phyloP scores from a whole-genome alignment of 2,797 vertebrate species.

The Notolabrus celidotus region DNA sequence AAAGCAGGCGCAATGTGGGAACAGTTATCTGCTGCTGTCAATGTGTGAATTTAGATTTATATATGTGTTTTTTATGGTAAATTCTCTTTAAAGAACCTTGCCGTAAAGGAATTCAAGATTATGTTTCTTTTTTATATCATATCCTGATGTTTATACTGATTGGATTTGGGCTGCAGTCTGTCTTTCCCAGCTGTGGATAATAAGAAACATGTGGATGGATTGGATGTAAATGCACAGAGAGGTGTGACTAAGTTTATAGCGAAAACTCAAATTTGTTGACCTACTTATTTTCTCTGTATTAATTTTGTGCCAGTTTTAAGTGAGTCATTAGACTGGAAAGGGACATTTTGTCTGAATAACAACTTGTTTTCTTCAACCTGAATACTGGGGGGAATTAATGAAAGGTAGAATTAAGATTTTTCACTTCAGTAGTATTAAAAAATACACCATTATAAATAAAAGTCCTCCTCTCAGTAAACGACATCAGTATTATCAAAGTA shows the following conservation, averaged over 20 bases:
- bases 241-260: conserved; percentile 17
- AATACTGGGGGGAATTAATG: not conserved
- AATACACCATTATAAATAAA: not conserved
- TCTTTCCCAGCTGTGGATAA: conserved; percentile 47
- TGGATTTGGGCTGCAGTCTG: conserved; percentile 41
- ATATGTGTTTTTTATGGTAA: too few species aligned
- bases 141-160: conserved; percentile 47
- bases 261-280: conserved; percentile 4
- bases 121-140: conserved; percentile 30
- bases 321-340: not conserved
- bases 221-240: conserved; percentile 19
- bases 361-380: not conserved
- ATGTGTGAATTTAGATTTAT: not conserved
- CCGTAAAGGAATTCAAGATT: conserved; percentile 1
- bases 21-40: conserved; percentile 39
- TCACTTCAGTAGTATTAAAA: not conserved
- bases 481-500: too few species aligned
- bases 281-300: conserved; percentile 10
- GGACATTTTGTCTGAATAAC: not conserved
- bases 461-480: not conserved
- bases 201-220: conserved; percentile 36
- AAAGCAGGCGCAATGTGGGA: conserved; percentile 28
- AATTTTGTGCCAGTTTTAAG: conserved; percentile 6
- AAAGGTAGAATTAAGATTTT: not conserved
- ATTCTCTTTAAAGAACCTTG: conserved; percentile 10